phyloP scores from a whole-genome alignment of 2,888 invertebrate species.

The Agonopterix subpropinquella region DNA sequence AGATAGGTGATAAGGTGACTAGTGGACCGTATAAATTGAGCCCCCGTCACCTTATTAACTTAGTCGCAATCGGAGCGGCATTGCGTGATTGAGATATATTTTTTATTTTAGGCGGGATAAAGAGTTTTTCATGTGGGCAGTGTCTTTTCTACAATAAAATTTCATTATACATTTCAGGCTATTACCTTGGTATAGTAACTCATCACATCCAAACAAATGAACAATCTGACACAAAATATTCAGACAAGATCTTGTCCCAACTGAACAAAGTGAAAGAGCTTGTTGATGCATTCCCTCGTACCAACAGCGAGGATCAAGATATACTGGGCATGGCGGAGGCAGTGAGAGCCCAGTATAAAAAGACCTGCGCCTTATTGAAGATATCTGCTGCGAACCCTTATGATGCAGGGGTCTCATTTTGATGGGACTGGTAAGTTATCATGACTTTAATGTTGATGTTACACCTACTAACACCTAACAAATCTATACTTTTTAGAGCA shows the following conservation, averaged over 20 bases:
- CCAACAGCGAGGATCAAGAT: constrained; percentile 80
- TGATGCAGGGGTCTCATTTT: constrained; percentile 77
- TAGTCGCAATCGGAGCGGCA: no score
- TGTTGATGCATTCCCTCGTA: constrained; percentile 79
- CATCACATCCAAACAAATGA: constrained; percentile 52
- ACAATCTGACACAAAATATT: constrained; percentile 37
- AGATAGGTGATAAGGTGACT: no score
- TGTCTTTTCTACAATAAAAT: background rate
- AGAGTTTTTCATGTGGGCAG: no score
- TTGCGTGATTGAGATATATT: no score
- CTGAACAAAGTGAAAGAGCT: constrained; percentile 74
- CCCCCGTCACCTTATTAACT: no score
- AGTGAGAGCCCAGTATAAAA: constrained; percentile 82
- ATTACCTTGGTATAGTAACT: constrained; percentile 78
- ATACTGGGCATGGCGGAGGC: constrained; percentile 76
- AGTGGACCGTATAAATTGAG: no score
- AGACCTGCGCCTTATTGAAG: constrained; percentile 80
- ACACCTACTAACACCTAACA: no score
- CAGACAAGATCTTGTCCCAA: constrained; percentile 72
- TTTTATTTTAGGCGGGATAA: no score
- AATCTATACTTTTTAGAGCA: no score
- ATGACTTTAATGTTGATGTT: no score
- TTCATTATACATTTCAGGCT: constrained; percentile 61
- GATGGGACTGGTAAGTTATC: constrained; percentile 27
- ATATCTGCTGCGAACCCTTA: constrained; percentile 74